Evolutionary conservation across 2,888 invertebrate species (phyloP), one percentile per base, ranked within the genome.

Genomic region (Lapara coniferarum): DNA sequence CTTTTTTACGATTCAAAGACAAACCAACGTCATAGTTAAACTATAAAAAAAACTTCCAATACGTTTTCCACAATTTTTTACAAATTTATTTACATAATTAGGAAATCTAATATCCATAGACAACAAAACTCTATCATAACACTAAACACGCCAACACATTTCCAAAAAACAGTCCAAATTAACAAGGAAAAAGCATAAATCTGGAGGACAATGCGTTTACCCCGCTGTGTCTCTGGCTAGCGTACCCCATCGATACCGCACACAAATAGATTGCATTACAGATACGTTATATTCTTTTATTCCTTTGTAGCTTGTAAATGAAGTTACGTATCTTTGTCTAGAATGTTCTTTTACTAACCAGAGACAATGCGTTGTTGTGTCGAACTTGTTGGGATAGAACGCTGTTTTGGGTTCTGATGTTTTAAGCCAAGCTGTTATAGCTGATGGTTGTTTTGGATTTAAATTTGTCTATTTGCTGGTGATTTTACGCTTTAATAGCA

Each of bases 251-350:
- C 89, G 90, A 90, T 89, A 87, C 89, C 88, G 88, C 85, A 85
- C 89, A 88, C 88, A 89, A 90, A 90, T 89, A 92, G 90, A 91
- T 92, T 90, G 91, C 89, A 91, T 90, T 88, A 87, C 86, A 89
- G 91, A 92, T 92, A 92, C 88, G 55, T 37, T 83, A 83, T 85
- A 85, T 85, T 85, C 89, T 91, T 89, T 63, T 63, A 89, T 90
- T 37, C 87, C 90, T 90, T 49, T 57, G 68, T 68, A 51, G 55
- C 53, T 56, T 69, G 69, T 59, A 53, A 63, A 66, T 69, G 53
- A 53, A 53, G 53, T 37, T 37, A 63, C 69, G 52, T 69, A 30
- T 56, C 66, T 69, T 46, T 63, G 49, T 63, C 63, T 63, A 44
- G 44, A 46, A 59, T 10, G 46, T 63, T 63, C n/a, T 63, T 63